Percentiles rank a stretch among this genome's conserved stretches.
Evolutionary conservation across 2,797 vertebrate genomes (phyloP).

Genomic region (Acropternis orthonyx): DNA sequence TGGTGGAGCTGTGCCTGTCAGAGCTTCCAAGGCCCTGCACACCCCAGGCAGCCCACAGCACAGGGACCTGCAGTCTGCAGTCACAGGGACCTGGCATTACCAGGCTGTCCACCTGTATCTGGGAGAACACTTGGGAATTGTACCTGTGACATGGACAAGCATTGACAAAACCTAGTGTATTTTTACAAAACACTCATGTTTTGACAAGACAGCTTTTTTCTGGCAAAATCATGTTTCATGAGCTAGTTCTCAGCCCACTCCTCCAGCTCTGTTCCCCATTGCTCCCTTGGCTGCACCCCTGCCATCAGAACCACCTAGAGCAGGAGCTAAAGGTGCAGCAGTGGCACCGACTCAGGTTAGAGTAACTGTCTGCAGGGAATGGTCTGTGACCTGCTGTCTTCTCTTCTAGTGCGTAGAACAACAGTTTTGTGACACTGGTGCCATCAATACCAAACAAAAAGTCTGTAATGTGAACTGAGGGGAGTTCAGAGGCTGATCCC

Average conservation of each 20-base stretch:
- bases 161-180: not conserved
- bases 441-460: too few relatives aligned
- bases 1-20: rapidly evolving
- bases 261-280: not conserved
- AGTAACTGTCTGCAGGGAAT: not conserved
- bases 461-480: not conserved
- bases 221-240: not conserved
- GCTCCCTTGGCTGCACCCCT: not conserved
- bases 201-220: not conserved
- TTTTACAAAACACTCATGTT: not conserved
- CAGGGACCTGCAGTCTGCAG: rapidly evolving
- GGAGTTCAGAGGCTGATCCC: not conserved
- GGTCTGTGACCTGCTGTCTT: rapidly evolving
- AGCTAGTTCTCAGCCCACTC: not conserved
- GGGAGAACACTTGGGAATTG: not conserved
- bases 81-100: rapidly evolving
- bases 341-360: rapidly evolving
- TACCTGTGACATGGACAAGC: not conserved
- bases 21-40: rapidly evolving
- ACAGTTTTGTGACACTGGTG: not conserved
- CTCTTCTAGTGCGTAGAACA: rapidly evolving
- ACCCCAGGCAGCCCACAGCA: rapidly evolving
- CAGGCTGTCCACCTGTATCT: not conserved
- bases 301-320: not conserved
- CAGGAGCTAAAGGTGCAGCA: rapidly evolving